Base-by-base conservation (phyloP, 2,797 vertebrate species). In the Bovichtus variegatus region DNA sequence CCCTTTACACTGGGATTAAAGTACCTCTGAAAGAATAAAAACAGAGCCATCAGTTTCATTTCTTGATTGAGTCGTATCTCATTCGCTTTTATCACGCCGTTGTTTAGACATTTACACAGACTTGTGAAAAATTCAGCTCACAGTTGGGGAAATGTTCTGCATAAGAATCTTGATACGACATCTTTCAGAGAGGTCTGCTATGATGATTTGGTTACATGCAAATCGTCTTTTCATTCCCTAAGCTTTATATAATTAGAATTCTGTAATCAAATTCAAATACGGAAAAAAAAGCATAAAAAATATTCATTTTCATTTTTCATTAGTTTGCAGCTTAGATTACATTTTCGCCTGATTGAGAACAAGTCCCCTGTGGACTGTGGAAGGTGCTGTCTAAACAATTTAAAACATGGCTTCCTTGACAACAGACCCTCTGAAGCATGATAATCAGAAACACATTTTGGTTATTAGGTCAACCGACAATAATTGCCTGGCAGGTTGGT, bases 371-470 rank as follows among this genome's bases (percentile, higher is more conserved):
- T 63, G 84, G 88, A 85, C 61, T 46, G 60, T 84, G 74, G 77
- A 91, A 89, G 87, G 83, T 89, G 86, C 86, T 82, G 90, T 90
- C 89, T 80, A 79, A 89, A 92, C 88, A 85, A 82, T 88, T 91
- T 90, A 83, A 89, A 90, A 87, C 80, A 77, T 21, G 61, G 83
- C 85, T 83, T 89, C 64, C 82, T 86, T 90, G 86, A 93, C 87
- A 88, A 87, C 84, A 83, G 80, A 72, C 50, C 53, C 79, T 82
- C 50, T 83, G 87, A 89, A 91, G 92, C 91, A 89, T 88, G 84
- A 88, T 89, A 90, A 93, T 89, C 81, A 87, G 83, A 89, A 89
- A 93, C 90, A 87, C 85, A 91, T 92, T 93, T 93, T 89, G 89
- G 91, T 91, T 91, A 90, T 91, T 89, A 93, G 89, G 85, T 91